A percentile compares a stretch with the other conserved stretches of the same genome.
These are phyloP conservation scores for Dicyrtoma fusca DNA, from an alignment of 2,888 invertebrate genomes.

Conservation along the genomic window DNA sequence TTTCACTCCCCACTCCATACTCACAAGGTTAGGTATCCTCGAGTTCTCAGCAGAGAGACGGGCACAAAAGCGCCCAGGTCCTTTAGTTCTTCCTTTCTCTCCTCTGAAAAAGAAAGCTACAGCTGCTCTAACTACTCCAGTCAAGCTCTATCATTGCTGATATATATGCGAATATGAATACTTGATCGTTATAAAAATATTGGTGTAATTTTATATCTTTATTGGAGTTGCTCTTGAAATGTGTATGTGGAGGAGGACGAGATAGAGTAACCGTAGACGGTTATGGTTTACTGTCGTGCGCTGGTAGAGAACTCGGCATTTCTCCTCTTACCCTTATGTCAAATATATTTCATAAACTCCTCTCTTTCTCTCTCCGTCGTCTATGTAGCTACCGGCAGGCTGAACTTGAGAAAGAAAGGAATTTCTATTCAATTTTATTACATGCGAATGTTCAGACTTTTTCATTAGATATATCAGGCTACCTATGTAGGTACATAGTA, in stretches of 20 bases:
- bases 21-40: too few relatives aligned
- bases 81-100: too few relatives aligned
- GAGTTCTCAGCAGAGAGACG: too few relatives aligned
- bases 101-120: too few relatives aligned
- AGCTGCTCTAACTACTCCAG: background rate
- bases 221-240: constrained; percentile 29
- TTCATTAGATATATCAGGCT: too few relatives aligned
- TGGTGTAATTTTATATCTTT: constrained; percentile 42
- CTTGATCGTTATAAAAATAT: constrained; percentile 39
- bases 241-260: too few relatives aligned
- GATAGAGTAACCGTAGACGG: too few relatives aligned
- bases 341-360: constrained; percentile 32
- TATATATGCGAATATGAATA: constrained; percentile 19
- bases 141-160: background rate
- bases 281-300: too few relatives aligned
- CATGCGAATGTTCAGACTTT: background rate
- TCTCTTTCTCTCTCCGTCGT: background rate
- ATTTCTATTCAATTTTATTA: constrained; percentile 39
- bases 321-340: constrained; percentile 33
- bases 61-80: too few relatives aligned
- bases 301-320: constrained; percentile 12
- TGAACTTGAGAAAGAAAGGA: constrained; percentile 23
- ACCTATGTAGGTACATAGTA: too few relatives aligned
- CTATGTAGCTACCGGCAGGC: too few relatives aligned
- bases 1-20: background rate